Evolutionary conservation across 2,888 invertebrate species (phyloP).

Genomic region (Heteromurus nitidus): DNA sequence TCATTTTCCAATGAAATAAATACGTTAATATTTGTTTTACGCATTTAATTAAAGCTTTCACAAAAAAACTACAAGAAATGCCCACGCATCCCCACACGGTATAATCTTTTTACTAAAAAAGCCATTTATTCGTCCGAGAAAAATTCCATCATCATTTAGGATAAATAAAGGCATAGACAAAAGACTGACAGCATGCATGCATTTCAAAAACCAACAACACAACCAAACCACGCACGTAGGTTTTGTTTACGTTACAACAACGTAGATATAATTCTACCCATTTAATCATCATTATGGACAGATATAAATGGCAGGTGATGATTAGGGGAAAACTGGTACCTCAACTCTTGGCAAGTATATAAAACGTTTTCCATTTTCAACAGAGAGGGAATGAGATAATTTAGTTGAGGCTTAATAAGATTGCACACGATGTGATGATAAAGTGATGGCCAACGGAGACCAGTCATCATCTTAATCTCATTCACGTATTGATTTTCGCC

Average conservation of each 20-base stretch:
- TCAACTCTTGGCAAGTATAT: too few species aligned
- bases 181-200: not conserved
- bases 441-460: too few species aligned
- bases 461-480: too few species aligned
- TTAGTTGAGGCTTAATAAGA: too few species aligned
- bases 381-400: too few species aligned
- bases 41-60: not conserved
- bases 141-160: not conserved
- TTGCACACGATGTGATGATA: too few species aligned
- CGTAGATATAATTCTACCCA: not conserved
- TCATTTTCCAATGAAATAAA: slow-evolving; percentile 4
- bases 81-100: too few species aligned
- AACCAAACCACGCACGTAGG: not conserved
- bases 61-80: not conserved
- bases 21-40: not conserved
- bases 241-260: slow-evolving; percentile 47
- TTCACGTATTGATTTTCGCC: too few species aligned
- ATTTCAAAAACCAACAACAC: not conserved
- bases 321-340: too few species aligned
- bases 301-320: slow-evolving; percentile 34
- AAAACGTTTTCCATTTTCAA: too few species aligned
- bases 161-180: not conserved
- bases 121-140: too few species aligned
- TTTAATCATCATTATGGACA: slow-evolving; percentile 31
- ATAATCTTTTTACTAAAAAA: not conserved